Evolutionary conservation across 2,888 invertebrate species (phyloP), one percentile per base, ranked within the genome.

Genomic region (Petrolisthes manimaculis): DNA sequence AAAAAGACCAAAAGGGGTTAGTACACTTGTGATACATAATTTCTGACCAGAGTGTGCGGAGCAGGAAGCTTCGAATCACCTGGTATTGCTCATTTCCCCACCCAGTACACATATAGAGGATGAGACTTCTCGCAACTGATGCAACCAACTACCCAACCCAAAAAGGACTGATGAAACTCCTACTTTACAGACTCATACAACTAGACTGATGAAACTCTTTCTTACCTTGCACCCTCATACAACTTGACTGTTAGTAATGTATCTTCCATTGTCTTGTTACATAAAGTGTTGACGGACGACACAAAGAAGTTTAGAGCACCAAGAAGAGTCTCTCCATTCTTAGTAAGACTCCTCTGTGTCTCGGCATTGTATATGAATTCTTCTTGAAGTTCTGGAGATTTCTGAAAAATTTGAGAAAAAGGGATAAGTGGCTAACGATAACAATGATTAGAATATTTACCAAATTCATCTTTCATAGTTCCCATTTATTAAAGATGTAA

Each of bases 251-350:
- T 97, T 90, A 95, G 94, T 91, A 97, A 93, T 3, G 96, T 99
- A 93, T 99, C 99, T 93, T 99, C 98, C 93, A 99, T 99, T 77
- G 99, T 99, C 94, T 98, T 98, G 94, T 98, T 96, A 93, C 98
- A 97, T 92, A 99, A 95, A 24, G 99, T 99, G 93, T 97, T 96
- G 85, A 99, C 96, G 55, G 98, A 97, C 83, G 97, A 98, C 92
- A 97, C 97, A 94, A 99, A 99, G 94, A 98, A 98, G 93, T 98
- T 97, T 92, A 99, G 95, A 91, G 99, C 98, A 90, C 96, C 97
- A 92, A 98, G 94, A 91, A 99, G 94, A 86, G 97, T 95, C 93
- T 99, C 98, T 8, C 98, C 98, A 93, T 99, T 98, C 93, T 97
- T 97, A 54, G 96, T 96, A 90, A 99, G 94, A 92, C 97, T 97